Base-by-base conservation (phyloP, 2,888 invertebrate genomes). In the Volucella zonaria region DNA sequence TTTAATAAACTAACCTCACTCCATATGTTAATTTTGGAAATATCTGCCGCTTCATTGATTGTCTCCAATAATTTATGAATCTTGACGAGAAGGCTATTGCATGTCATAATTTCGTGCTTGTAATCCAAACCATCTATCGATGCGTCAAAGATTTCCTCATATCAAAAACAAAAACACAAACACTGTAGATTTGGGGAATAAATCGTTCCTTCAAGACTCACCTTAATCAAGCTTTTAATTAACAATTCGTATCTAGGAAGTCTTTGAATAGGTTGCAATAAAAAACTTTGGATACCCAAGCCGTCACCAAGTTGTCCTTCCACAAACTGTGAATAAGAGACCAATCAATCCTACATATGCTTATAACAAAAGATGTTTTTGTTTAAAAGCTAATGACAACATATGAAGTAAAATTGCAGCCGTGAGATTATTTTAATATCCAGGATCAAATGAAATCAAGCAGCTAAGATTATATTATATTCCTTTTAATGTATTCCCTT, bases 251-350 rank as follows among this genome's bases (percentile, higher is more conserved):
- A 74, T 18, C 62, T 45, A 1, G 73, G 73, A 4, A 64, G 23
- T n/a, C 73, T 54, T 8, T 74, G 73, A 43, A 74, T 56, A 18
- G 73, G 73, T 18, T 64, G 73, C 31, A 74, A 12, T 47, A 74
- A 18, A 47, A 74, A 74, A 8, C 18, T 45, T 8, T 47, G 49
- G 8, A 74, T 64, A 40, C 73, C 73, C n/a, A 74, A 64, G n/a
- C 56, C 14, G 10, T 68, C 56, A 0, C 49, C 68, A 8, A 68
- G 45, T 15, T 45, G 12, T 2, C 4, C 1, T 15, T 23, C 43
- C 6, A 68, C 6, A 8, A 14, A 45, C 68, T 68, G 68, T 12
- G 56, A 54, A n/a, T 14, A 31, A 66, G 3, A 62, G 38, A 52
- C 6, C 4, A 4, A 31, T 31, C 31, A 31, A 23, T 23, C 23